Conservation (phyloP, 2,113 vertebrate species). For the Cyrtonyx montezumae region DNA sequence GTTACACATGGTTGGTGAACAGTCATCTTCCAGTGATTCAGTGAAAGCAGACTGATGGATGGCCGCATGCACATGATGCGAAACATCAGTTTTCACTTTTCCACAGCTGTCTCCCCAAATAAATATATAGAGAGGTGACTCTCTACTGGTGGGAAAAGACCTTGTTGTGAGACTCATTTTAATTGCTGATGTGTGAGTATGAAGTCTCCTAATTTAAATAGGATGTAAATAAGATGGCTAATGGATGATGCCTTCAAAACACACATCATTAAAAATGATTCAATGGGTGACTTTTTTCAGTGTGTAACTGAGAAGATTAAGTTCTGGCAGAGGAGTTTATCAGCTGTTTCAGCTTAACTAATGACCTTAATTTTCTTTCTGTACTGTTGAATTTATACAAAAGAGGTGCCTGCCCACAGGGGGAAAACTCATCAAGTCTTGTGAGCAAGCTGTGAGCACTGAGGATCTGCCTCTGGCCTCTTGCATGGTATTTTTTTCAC, state of each 20-base stretch:
- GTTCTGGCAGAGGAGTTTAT: neutral
- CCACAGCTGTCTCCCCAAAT: neutral
- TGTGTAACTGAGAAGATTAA: neutral
- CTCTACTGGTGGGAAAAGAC: neutral
- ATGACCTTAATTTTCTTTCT: neutral
- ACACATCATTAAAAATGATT: neutral
- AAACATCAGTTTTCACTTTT: neutral
- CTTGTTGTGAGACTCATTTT: neutral
- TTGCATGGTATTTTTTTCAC: fast-evolving
- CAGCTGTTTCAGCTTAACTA: neutral
- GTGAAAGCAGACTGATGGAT: neutral
- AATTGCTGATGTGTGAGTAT: neutral
- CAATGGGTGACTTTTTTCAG: neutral
- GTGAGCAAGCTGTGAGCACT: neutral
- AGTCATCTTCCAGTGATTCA: neutral
- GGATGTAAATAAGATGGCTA: neutral
- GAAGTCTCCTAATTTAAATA: neutral
- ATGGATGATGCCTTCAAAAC: neutral
- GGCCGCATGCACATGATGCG: neutral
- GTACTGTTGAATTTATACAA: neutral
- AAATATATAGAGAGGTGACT: neutral
- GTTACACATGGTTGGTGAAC: neutral
- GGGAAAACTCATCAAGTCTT: neutral
- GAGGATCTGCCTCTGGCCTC: neutral
- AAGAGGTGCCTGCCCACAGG: neutral